Conservation (phyloP, 2,888 invertebrate species). For the Megastigmus dorsalis region DNA sequence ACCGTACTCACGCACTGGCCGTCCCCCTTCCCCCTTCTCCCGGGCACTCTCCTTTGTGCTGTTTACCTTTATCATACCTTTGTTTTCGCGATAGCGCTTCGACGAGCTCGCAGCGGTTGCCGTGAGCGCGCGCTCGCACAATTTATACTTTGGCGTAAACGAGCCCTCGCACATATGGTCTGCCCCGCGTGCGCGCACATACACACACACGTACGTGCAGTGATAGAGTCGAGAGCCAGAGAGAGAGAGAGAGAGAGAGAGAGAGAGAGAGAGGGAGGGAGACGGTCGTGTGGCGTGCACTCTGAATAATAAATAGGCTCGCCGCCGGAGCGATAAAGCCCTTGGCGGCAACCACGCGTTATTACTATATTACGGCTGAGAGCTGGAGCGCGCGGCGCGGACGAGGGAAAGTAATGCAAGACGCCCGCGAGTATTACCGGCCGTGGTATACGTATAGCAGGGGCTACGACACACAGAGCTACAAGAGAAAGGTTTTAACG, state of each 20-base stretch:
- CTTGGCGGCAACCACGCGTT: conserved; percentile 60
- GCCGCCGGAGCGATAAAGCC: conserved; percentile 60
- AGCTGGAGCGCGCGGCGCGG: conserved; percentile 29
- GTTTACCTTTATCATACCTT: conserved; percentile 22
- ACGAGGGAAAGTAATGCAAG: conserved; percentile 15
- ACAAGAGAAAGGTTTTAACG: conserved; percentile 51
- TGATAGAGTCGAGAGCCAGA: not conserved
- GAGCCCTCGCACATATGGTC: not conserved
- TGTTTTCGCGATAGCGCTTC: conserved; percentile 9
- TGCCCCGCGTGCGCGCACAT: not conserved
- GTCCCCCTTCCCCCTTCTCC: not conserved
- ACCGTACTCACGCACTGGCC: not conserved
- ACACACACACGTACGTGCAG: not conserved
- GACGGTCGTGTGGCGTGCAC: conserved; percentile 53
- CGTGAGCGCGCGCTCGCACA: too few species aligned
- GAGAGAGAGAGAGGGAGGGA: not conserved
- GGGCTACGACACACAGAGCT: too few species aligned
- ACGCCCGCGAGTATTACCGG: too few species aligned
- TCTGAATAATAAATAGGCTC: conserved; percentile 64
- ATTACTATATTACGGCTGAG: conserved; percentile 67
- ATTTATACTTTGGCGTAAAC: conserved; percentile 38
- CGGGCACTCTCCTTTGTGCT: not conserved
- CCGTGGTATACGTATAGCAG: too few species aligned
- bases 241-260: not conserved
- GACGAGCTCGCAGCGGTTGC: not conserved